Evolutionary conservation across 2,797 vertebrate species (phyloP).

Genomic region (Remorina albescens): DNA sequence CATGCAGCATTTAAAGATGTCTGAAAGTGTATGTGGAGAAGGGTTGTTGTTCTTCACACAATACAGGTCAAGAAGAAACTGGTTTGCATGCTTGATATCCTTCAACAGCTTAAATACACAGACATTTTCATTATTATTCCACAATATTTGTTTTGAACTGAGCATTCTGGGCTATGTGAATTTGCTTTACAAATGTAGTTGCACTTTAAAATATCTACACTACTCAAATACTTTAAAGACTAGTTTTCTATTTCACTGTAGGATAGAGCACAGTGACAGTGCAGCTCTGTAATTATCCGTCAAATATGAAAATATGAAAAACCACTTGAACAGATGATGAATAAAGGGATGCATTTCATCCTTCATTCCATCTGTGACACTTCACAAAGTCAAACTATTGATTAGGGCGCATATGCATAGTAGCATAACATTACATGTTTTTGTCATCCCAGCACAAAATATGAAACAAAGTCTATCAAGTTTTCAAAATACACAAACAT

Average conservation of each 20-base stretch:
- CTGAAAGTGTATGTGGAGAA: constrained; percentile 65
- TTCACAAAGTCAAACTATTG: constrained; percentile 53
- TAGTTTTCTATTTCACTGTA: constrained; percentile 30
- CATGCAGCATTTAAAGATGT: constrained; percentile 81
- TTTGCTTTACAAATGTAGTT: constrained; percentile 52
- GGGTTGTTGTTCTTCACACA: constrained; percentile 38
- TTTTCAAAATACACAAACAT: constrained; percentile 66
- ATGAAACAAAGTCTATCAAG: constrained; percentile 64
- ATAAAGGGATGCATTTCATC: constrained; percentile 40
- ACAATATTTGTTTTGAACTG: constrained; percentile 52
- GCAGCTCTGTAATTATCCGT: neutral
- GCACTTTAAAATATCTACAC: constrained; percentile 57
- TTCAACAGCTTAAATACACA: constrained; percentile 61
- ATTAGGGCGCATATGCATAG: constrained; percentile 65
- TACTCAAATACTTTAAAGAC: constrained; percentile 46
- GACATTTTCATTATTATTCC: constrained; percentile 32
- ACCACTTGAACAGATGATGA: constrained; percentile 27
- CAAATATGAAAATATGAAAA: constrained; percentile 29
- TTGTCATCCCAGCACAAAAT: constrained; percentile 62
- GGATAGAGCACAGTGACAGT: constrained; percentile 12
- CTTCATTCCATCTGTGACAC: constrained; percentile 49
- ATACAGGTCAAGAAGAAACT: constrained; percentile 33
- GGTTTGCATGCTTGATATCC: constrained; percentile 75
- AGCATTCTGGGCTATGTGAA: constrained; percentile 40
- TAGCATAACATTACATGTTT: constrained; percentile 52